These are phyloP conservation scores for Tenrec ecaudatus DNA, from an alignment of 2,113 vertebrate genomes.

Conservation along the genomic window DNA sequence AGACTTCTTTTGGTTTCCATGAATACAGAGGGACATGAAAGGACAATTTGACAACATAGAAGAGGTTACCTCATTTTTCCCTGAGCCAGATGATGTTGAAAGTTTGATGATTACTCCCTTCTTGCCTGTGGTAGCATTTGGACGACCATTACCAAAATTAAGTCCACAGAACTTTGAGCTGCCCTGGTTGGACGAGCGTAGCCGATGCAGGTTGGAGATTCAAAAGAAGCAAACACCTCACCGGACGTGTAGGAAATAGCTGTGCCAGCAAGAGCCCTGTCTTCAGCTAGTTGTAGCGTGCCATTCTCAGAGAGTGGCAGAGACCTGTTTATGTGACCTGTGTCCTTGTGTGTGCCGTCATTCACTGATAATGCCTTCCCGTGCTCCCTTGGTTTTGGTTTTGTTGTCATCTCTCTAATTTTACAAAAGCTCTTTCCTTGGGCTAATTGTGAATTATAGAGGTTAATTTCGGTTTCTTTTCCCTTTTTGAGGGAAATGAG, in stretches of 20 bases:
- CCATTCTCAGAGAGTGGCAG: slow-evolving; percentile 76
- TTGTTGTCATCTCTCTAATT: slow-evolving; percentile 79
- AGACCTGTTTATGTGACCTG: slow-evolving; percentile 71
- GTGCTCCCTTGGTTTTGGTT: slow-evolving; percentile 74
- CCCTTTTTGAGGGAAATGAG: slow-evolving; percentile 66
- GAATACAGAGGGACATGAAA: no score
- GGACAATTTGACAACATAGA: no score
- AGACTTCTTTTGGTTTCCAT: no score
- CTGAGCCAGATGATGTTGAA: no score
- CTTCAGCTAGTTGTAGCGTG: slow-evolving; percentile 78
- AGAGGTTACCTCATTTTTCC: no score
- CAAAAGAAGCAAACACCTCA: slow-evolving; percentile 99
- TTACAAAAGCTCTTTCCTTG: slow-evolving; percentile 70
- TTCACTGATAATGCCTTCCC: slow-evolving; percentile 72
- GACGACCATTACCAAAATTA: slow-evolving; percentile 95
- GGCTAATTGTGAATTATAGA: slow-evolving; percentile 72
- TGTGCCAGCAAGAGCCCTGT: slow-evolving; percentile 59
- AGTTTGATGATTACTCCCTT: slow-evolving; percentile 97
- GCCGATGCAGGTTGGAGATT: slow-evolving; percentile 95
- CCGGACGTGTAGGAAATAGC: slow-evolving; percentile 96
- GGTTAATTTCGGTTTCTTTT: slow-evolving; percentile 63
- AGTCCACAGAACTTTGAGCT: slow-evolving; percentile 96
- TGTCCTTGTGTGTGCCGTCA: slow-evolving; percentile 72
- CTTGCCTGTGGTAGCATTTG: slow-evolving; percentile 97
- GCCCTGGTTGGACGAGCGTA: slow-evolving; percentile 97